Conservation (phyloP, 2,113 vertebrate species). For the Dascyllus trimaculatus region DNA sequence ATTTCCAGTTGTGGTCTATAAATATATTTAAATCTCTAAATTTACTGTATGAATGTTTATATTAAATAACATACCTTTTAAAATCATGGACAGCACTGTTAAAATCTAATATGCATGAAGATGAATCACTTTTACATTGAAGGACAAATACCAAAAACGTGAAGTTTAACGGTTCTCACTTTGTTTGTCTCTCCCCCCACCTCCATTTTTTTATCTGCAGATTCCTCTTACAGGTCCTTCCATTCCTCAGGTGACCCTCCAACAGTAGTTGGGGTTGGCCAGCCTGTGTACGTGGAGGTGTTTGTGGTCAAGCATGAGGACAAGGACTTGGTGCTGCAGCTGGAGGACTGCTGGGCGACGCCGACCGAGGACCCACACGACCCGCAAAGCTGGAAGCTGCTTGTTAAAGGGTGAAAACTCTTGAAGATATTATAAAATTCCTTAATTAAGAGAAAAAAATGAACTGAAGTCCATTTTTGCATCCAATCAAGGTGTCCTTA, state of each 20-base stretch:
- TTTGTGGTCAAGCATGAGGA: constrained; percentile 79
- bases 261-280: constrained; percentile 75
- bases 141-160: not conserved
- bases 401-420: constrained; percentile 54
- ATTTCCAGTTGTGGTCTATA: not conserved
- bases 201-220: constrained; percentile 49
- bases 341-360: constrained; percentile 86
- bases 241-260: constrained; percentile 70
- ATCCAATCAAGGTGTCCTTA: constrained; percentile 78
- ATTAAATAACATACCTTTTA: not conserved
- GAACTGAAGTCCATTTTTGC: not conserved
- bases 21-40: too few species aligned
- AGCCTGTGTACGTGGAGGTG: constrained; percentile 85
- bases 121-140: not conserved
- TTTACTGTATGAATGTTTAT: not conserved
- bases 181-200: too few species aligned
- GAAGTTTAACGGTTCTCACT: too few species aligned
- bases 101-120: not conserved
- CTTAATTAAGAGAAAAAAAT: not conserved
- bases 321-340: constrained; percentile 73
- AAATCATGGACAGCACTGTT: not conserved
- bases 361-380: constrained; percentile 62
- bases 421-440: not conserved
- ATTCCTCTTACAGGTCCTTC: constrained; percentile 79
- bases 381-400: constrained; percentile 81